Percentiles rank a stretch among this genome's conserved stretches.
These are phyloP conservation scores for Malurus leucopterus DNA, from an alignment of 2,797 vertebrate species.

Conservation along the genomic window DNA sequence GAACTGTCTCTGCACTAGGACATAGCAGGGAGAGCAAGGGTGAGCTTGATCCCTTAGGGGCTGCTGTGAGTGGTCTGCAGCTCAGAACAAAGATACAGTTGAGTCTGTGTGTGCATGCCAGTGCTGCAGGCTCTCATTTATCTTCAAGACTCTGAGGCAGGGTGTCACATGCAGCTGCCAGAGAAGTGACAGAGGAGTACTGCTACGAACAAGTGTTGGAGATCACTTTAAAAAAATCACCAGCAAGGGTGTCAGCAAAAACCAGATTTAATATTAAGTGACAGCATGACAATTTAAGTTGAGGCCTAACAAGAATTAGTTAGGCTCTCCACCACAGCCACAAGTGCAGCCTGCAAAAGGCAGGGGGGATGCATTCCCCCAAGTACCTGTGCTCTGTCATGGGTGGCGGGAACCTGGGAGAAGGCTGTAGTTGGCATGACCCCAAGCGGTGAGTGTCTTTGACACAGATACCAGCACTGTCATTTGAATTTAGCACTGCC, in stretches of 20 bases:
- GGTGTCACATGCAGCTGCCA: neutral
- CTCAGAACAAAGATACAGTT: neutral
- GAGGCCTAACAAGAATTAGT: neutral
- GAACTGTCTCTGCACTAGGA: neutral
- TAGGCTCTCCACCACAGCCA: too few species aligned
- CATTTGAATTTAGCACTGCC: neutral
- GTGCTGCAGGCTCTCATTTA: neutral
- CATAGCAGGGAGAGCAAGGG: neutral
- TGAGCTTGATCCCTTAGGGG: neutral
- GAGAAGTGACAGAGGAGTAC: neutral
- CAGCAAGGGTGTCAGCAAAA: neutral
- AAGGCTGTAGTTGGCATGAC: neutral
- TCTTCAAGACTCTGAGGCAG: neutral
- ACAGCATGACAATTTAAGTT: neutral
- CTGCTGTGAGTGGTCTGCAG: neutral
- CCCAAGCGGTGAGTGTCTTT: neutral
- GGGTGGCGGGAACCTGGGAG: neutral
- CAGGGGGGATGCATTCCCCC: rapidly evolving
- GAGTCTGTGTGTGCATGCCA: neutral
- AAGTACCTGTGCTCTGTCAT: neutral
- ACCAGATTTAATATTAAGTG: neutral
- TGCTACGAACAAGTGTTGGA: neutral
- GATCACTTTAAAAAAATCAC: neutral
- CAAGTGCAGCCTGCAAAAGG: neutral
- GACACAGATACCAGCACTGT: neutral